Evolutionary conservation across 2,797 vertebrate species (phyloP).

Genomic region (Phoxinus dragarum): DNA sequence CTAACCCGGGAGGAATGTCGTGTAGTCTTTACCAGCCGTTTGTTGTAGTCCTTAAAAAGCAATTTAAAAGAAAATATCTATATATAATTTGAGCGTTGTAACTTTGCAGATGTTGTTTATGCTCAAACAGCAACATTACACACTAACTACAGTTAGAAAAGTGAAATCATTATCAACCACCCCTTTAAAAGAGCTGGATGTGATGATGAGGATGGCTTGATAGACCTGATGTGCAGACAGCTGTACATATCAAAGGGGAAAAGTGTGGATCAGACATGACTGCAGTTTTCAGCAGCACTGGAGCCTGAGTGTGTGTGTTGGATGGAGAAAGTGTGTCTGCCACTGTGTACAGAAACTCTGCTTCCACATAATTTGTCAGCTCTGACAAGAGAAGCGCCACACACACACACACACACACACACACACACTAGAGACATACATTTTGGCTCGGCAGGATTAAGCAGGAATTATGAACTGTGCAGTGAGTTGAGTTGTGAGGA

Average conservation of each 20-base stretch:
- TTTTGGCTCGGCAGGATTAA: slow-evolving; percentile 22
- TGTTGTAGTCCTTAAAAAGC: no score
- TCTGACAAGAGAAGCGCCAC: slow-evolving; percentile 70
- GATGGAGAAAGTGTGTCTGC: not conserved
- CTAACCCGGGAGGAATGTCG: no score
- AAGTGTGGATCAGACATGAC: not conserved
- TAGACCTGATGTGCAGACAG: not conserved
- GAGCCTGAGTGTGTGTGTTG: not conserved
- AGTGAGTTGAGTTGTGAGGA: slow-evolving; percentile 29
- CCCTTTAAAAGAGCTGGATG: not conserved
- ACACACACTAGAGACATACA: slow-evolving; percentile 23
- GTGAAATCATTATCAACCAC: no score
- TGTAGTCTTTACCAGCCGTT: no score
- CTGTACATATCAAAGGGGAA: not conserved
- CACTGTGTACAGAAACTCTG: slow-evolving; percentile 51
- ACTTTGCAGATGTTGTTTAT: no score
- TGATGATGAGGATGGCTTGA: not conserved
- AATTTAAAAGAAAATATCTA: no score
- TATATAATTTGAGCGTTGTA: no score
- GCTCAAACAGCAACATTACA: no score
- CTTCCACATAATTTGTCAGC: slow-evolving; percentile 82
- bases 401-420: slow-evolving; percentile 24
- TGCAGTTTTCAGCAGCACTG: not conserved
- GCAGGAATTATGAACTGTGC: slow-evolving; percentile 32
- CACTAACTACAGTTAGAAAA: no score